Evolutionary conservation across 2,797 vertebrate genomes (phyloP), one percentile per base, ranked within the genome.

Genomic region (Arnoldichthys spilopterus): DNA sequence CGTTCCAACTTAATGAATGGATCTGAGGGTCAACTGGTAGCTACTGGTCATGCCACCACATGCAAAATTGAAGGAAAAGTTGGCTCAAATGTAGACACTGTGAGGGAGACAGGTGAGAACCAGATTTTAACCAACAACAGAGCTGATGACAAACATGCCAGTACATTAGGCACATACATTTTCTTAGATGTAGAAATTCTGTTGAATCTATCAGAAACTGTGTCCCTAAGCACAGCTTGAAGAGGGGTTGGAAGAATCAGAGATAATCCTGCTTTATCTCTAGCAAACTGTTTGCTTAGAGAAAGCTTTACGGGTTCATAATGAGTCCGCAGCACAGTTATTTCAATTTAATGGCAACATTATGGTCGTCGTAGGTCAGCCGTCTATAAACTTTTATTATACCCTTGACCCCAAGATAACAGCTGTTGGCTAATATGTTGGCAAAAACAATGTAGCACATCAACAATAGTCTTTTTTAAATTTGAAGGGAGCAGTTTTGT

Each of bases 1-100:
- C 88, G 87, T 53, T 83, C 90, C 5, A 87, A 74, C 30, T 79
- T 89, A 53, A 61, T 87, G 78, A 93, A 92, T 77, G 92, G 91
- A n/a, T 86, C 79, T 0, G 87, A 91, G 26, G 79, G 74, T 0
- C 83, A 81, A 1, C 85, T 83, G 45, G 24, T 87, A 62, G 76
- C 83, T 5, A 81, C 70, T 0, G 84, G 88, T 70, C 67, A 88
- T 51, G 56, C 86, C 0, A 84, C 89, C 0, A 84, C 88, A 54
- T 86, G 87, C 0, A 85, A 84, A 59, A 70, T 87, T 47, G 61
- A 72, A 61, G 69, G 34, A 0, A 90, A 87, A 78, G 66, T 26
- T 87, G 89, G 87, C 76, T 82, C 54, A 77, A 83, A 81, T 83
- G 66, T 83, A 0, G 90, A 89, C 18, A 40, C 67, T 2, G 53